Evolutionary conservation across 2,888 invertebrate species (phyloP).

Genomic region (Geotrupes spiniger): DNA sequence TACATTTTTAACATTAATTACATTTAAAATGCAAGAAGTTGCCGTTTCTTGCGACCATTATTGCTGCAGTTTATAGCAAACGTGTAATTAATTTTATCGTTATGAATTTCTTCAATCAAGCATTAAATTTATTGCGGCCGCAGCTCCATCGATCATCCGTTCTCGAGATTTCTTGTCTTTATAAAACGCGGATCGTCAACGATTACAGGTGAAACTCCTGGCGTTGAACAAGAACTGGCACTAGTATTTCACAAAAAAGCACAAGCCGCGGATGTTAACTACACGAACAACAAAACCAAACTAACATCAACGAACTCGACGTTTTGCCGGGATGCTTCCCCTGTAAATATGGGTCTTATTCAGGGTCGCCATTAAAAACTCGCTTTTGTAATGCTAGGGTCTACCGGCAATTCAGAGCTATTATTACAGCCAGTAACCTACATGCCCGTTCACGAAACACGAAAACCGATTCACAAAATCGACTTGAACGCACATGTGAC

Average conservation of each 20-base stretch:
- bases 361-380: conserved; percentile 51
- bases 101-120: conserved; percentile 7
- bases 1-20: conserved; percentile 20
- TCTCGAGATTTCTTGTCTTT: conserved; percentile 7
- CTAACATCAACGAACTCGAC: conserved; percentile 39
- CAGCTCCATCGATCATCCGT: conserved; percentile 8
- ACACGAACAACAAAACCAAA: conserved; percentile 40
- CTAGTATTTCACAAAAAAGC: conserved; percentile 1
- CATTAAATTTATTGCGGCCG: conserved; percentile 7
- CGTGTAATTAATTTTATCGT: conserved; percentile 6
- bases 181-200: not conserved
- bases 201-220: conserved; percentile 3
- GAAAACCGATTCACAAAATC: conserved; percentile 10
- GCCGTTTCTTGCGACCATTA: conserved; percentile 1
- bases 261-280: conserved; percentile 32
- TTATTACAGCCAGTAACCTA: conserved; percentile 40
- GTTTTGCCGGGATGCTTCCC: conserved; percentile 38
- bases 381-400: conserved; percentile 43
- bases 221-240: not conserved
- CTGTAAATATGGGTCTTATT: conserved; percentile 42
- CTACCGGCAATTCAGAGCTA: conserved; percentile 40
- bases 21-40: not conserved
- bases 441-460: conserved; percentile 7
- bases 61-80: conserved; percentile 1
- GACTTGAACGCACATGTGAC: not conserved